Evolutionary conservation across 2,888 invertebrate species (phyloP).

Genomic region (Patella ulyssiponensis): DNA sequence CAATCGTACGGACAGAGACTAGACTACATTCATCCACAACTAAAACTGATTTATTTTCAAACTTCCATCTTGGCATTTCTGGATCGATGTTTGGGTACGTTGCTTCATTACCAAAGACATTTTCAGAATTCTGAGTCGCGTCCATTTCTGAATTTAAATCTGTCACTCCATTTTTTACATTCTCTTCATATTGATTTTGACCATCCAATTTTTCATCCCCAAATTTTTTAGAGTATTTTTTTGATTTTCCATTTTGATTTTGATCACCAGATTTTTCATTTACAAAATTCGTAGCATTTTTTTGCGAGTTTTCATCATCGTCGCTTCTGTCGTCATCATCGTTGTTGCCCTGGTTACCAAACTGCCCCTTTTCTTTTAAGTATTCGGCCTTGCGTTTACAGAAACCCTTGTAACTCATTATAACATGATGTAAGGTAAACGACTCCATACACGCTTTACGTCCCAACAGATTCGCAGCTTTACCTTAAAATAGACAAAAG

Average conservation of each 20-base stretch:
- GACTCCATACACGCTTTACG: slow-evolving; percentile 52
- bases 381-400: slow-evolving; percentile 16
- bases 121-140: no score
- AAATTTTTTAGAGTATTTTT: neutral
- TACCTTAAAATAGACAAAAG: slow-evolving; percentile 29
- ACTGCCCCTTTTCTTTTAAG: slow-evolving; percentile 12
- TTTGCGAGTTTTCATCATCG: neutral
- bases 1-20: slow-evolving; percentile 59
- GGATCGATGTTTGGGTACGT: slow-evolving; percentile 28
- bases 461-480: slow-evolving; percentile 65
- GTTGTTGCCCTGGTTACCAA: neutral
- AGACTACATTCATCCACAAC: slow-evolving; percentile 68
- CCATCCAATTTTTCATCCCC: neutral
- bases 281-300: neutral
- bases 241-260: neutral
- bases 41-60: slow-evolving; percentile 45
- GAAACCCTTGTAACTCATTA: slow-evolving; percentile 41
- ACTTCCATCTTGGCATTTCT: slow-evolving; percentile 46
- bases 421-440: slow-evolving; percentile 62
- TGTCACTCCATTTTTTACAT: neutral
- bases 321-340: neutral
- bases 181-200: neutral
- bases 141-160: neutral
- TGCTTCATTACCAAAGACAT: neutral
- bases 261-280: neutral